Conservation (phyloP, 2,797 vertebrate species). For the Harpagifer antarcticus region DNA sequence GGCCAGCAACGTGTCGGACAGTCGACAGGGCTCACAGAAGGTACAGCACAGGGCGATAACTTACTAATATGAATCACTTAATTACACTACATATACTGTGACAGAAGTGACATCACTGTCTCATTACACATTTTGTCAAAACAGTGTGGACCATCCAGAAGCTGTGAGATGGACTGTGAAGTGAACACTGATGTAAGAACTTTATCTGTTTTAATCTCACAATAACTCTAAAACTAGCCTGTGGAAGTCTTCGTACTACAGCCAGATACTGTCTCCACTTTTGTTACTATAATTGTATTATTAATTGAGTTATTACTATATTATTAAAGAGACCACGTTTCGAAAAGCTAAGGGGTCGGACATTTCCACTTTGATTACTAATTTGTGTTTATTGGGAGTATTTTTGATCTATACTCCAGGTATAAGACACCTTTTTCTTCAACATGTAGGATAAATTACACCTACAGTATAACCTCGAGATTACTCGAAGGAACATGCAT, state of each 20-base stretch:
- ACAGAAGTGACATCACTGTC: background rate
- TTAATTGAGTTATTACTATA: background rate
- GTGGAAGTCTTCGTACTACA: background rate
- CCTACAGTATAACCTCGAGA: too few species aligned
- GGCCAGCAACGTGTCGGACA: conserved; percentile 96
- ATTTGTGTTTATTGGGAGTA: too few species aligned
- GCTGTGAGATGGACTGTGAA: conserved; percentile 99
- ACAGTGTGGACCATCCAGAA: conserved; percentile 94
- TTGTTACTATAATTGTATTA: background rate
- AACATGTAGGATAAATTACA: too few species aligned
- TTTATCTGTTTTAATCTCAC: conserved; percentile 5
- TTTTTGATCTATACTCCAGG: too few species aligned
- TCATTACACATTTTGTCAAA: conserved; percentile 22
- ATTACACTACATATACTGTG: background rate
- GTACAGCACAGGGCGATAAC: conserved; percentile 65
- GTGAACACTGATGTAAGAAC: conserved; percentile 94
- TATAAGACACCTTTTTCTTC: too few species aligned
- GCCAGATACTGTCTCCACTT: background rate
- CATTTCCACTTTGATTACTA: too few species aligned
- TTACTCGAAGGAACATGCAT: too few species aligned
- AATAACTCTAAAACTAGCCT: background rate
- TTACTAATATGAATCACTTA: background rate
- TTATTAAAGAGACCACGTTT: too few species aligned
- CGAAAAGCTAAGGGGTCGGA: too few species aligned
- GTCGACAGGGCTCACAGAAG: conserved; percentile 90